Base-by-base conservation (phyloP, 2,113 vertebrate genomes). In the Tetraodon nigroviridis region DNA sequence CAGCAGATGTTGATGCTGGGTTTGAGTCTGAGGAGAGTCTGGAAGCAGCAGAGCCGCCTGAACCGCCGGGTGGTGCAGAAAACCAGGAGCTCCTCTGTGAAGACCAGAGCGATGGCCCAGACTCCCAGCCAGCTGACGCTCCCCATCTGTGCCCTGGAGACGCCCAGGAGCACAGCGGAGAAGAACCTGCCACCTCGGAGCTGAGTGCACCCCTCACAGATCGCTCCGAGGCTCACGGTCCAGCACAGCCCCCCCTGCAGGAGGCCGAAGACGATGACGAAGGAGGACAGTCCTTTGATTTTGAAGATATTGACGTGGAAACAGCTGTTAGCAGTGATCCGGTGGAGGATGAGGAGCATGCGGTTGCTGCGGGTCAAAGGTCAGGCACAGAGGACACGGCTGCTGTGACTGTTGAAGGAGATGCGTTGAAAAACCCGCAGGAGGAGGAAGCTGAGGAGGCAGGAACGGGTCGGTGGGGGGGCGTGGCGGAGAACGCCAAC, bases 261-360 rank as follows among this genome's bases (percentile, higher is more conserved):
- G 46, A 18, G 46, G 7, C 16, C 5, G 76, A 81, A 21, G 21
- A 10, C 1, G 74, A 58, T 13, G 68, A 82, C 2, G 81, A 79
- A 0, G 68, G 86, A 61, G 85, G 79, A 13, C 78, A 70, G 49
- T 79, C 78, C 5, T 88, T 89, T 77, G 84, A 88, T 58, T 89
- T 87, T 65, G 83, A 90, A 45, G 82, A 87, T 24, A 22, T 76
- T 45, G 81, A 88, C 19, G 15, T 71, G 0, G 85, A 85, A n/a
- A 59, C 27, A 8, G 67, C 73, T 11, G 2, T 60, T 2, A 66
- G 59, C 19, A 1, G 45, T 67, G 37, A 40, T 37, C 32, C 40
- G 17, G 19, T 14, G 13, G 56, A 62, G 57, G 21, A 4, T 5
- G 29, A 71, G 6, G 52, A 53, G 44, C n/a, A 13, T 24, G 4